These are phyloP conservation scores for Gambusia affinis DNA, from an alignment of 2,113 vertebrate genomes.

Conservation along the genomic window DNA sequence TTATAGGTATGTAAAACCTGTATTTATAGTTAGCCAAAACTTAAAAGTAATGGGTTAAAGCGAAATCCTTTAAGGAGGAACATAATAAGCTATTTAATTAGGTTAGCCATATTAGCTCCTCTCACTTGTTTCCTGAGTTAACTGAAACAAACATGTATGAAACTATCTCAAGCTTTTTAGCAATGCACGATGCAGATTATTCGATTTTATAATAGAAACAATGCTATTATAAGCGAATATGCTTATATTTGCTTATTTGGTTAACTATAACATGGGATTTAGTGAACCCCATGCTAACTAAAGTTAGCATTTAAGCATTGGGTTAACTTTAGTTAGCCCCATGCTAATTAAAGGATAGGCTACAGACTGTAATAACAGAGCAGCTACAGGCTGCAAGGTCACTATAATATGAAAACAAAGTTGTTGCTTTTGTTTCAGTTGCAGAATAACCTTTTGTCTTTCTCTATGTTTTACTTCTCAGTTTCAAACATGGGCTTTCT, in stretches of 20 bases:
- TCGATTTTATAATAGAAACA: background rate
- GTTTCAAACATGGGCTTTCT: constrained; percentile 82
- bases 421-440: background rate
- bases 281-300: background rate
- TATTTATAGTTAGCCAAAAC: background rate
- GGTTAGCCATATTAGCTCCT: constrained; percentile 1
- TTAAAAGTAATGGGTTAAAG: background rate
- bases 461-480: background rate
- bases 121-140: background rate
- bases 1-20: constrained; percentile 37
- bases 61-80: background rate
- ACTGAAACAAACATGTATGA: background rate
- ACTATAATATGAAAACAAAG: background rate
- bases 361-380: too few species aligned
- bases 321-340: too few species aligned
- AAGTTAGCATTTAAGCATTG: too few species aligned
- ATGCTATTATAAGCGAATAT: background rate
- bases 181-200: background rate
- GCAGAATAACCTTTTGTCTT: background rate
- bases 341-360: too few species aligned
- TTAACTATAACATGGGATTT: too few species aligned
- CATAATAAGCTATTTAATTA: background rate
- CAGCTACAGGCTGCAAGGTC: background rate
- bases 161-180: background rate
- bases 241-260: too few species aligned